Base-by-base conservation (phyloP, 37 sponge, comb jelly and placozoan species). In the Eunapius fragilis region DNA sequence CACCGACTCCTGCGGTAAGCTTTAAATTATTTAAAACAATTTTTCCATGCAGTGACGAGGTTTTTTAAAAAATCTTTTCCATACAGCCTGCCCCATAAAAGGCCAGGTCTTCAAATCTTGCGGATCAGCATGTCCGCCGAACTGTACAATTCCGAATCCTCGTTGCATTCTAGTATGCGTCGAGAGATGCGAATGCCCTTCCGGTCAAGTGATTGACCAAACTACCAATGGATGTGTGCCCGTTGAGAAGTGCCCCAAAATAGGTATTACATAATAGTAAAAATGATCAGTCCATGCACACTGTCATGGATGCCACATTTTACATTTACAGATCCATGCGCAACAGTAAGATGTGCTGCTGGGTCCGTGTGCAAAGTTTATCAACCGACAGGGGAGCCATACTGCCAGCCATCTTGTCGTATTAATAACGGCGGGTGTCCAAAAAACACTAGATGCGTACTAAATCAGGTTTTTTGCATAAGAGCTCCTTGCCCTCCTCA, bases 151-250 rank as follows among this genome's bases (percentile, higher is more conserved):
- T 14, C 86, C 90, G 35, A 80, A 81, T 19, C 83, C 74, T 2
- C 36, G 68, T 30, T 91, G 91, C 68, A 75, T 35, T 25, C 30
- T 2, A 13, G 37, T 41, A 37, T 83, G 89, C 68, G 70, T 83
- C 6, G 47, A 35, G 48, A 83, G 88, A 17, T 88, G 88, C 74
- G 31, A 33, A 31, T 88, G 88, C 76, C 88, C 88, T 3, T 31
- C 47, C 3, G 88, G 83, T 19, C 47, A 50, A 25, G 77, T 88
- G 48, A 69, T 82, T 25, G 69, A 88, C 45, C 76, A 85, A 36
- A 32, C 24, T 11, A 85, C 23, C 27, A 85, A 85, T 45, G 69
- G 24, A 27, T 85, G 85, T 36, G 76, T 76, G 25, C 76, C 77
- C 34, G 38, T 68, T 27, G 67, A 76, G 24, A 30, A 85, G 38